Evolutionary conservation across 1,140 invertebrate species (phyloP), one percentile per base, ranked within the genome.

Genomic region (Mizuhopecten yessoensis): DNA sequence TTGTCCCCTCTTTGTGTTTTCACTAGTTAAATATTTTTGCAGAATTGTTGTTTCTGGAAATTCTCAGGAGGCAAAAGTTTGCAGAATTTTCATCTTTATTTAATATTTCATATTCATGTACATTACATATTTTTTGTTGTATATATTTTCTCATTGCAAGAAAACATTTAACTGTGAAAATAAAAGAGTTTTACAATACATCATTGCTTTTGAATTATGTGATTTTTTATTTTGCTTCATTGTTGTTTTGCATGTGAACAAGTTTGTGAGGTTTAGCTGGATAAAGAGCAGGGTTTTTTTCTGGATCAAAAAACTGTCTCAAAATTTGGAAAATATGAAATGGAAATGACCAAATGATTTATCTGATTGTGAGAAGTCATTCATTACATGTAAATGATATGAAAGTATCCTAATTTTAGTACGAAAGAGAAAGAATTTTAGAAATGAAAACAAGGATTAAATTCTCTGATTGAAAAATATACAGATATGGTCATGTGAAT

Each of bases 81-180:
- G 57, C 57, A 75, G 57, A 75, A 75, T 75, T 75, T 75, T 75
- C 57, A 75, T 75, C 57, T 75, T 75, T 75, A 75, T 75, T 75
- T 75, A 75, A 75, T 75, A 75, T 75, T 75, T 75, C 57, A 75
- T 75, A 75, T 75, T 75, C 57, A 75, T 75, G 57, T 75, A 75
- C 57, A 75, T 75, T 75, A 75, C 57, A 75, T 75, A 75, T 75
- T 75, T 75, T 75, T 75, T 75, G 57, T 75, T 75, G 57, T 75
- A 75, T 75, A 75, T 75, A 75, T 75, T 75, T 75, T 75, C 57
- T 75, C 57, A 75, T 75, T n/a, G 57, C 57, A 75, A 75, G 57
- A 75, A 75, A 75, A 75, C 57, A 75, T 75, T 75, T 75, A 75
- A 75, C 57, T 75, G 57, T 75, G 57, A 75, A 75, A 75, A 75